Evolutionary conservation across 1,140 invertebrate species (phyloP).

Genomic region (Zelostemma sp.): DNA sequence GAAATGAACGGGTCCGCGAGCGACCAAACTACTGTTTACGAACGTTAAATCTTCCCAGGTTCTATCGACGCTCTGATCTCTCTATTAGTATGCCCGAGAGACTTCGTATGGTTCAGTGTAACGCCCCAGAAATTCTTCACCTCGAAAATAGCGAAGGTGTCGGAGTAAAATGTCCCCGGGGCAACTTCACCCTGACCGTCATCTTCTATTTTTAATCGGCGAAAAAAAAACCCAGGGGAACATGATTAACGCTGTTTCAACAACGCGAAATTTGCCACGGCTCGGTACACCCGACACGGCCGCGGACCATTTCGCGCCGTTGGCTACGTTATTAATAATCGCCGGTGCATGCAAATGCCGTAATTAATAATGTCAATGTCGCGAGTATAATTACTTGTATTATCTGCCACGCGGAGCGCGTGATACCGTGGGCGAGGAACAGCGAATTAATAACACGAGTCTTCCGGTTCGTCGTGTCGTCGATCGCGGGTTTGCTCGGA

Average conservation of each 20-base stretch:
- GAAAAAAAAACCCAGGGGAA: too few relatives aligned
- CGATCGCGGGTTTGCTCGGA: too few relatives aligned
- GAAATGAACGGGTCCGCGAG: slow-evolving; percentile 14
- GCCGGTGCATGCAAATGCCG: slow-evolving; percentile 47
- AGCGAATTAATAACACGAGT: slow-evolving; percentile 40
- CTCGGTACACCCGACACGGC: not conserved
- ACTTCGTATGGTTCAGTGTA: not conserved
- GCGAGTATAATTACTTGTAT: slow-evolving; percentile 48
- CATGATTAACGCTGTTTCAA: too few relatives aligned
- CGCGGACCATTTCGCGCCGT: not conserved
- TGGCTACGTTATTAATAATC: slow-evolving; percentile 23
- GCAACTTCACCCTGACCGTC: too few relatives aligned
- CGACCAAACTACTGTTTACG: slow-evolving; percentile 39
- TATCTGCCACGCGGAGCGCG: slow-evolving; percentile 33
- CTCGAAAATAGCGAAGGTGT: not conserved
- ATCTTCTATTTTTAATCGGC: too few relatives aligned
- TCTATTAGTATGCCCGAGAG: slow-evolving; percentile 26
- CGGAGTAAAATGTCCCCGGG: too few relatives aligned
- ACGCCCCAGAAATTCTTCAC: not conserved
- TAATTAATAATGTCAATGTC: slow-evolving; percentile 43
- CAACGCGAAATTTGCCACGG: too few relatives aligned
- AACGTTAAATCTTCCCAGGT: slow-evolving; percentile 19
- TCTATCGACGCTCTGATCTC: slow-evolving; percentile 18
- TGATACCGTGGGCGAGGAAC: slow-evolving; percentile 38
- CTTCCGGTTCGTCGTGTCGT: slow-evolving; percentile 2